Percentiles rank a stretch among this genome's conserved stretches.
phyloP scores from a whole-genome alignment of 2,797 vertebrate species.

The Steatocranus sp. region DNA sequence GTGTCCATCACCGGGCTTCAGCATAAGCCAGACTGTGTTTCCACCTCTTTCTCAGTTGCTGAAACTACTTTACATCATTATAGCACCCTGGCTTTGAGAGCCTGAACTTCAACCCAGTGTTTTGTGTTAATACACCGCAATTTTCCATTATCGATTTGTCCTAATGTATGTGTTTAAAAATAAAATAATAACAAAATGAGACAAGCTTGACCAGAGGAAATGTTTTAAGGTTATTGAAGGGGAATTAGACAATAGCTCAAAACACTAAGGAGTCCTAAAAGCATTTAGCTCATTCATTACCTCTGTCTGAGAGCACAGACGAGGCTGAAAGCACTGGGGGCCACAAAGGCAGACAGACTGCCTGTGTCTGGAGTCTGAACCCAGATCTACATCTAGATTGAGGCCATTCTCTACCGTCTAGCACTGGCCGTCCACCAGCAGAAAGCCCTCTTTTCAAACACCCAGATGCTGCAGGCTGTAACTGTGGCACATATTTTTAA shows the following conservation, averaged over 20 bases:
- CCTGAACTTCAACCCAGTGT: background rate
- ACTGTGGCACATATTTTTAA: background rate
- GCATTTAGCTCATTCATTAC: constrained; percentile 32
- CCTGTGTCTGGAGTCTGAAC: constrained; percentile 33
- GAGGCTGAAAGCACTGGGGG: constrained; percentile 11
- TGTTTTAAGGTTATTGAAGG: background rate
- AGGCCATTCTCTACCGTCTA: constrained; percentile 14
- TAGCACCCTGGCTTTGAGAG: constrained; percentile 16
- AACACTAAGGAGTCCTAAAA: constrained; percentile 12
- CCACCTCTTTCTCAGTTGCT: background rate
- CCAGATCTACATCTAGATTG: constrained; percentile 45
- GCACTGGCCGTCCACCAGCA: background rate
- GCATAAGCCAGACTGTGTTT: background rate
- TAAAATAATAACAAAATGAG: background rate
- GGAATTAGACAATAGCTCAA: constrained; percentile 3
- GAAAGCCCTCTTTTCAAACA: background rate
- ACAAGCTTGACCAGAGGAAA: background rate
- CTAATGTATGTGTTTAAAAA: background rate
- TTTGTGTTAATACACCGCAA: background rate
- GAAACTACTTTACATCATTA: constrained; percentile 16
- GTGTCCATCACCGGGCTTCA: background rate
- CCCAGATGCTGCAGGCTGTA: constrained; percentile 1
- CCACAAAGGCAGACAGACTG: constrained; percentile 19
- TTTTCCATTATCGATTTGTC: background rate
- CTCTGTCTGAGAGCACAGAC: constrained; percentile 13